Evolutionary conservation across 1,140 invertebrate genomes (phyloP).

Genomic region (Augochlora pura): DNA sequence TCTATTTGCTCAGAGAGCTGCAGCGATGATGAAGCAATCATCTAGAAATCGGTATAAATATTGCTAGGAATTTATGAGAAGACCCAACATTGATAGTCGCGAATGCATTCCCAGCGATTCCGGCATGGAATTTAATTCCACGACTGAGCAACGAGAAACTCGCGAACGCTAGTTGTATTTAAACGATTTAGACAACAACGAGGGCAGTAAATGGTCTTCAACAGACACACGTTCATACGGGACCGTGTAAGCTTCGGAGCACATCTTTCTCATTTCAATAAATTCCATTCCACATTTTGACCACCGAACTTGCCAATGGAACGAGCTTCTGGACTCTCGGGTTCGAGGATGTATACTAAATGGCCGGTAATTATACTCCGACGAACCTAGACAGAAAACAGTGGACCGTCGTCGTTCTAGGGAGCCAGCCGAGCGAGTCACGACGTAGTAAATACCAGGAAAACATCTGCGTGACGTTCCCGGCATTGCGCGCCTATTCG

Average conservation of each 20-base stretch:
- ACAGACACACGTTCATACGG: no score
- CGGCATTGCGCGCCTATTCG: background rate
- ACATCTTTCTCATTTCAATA: background rate
- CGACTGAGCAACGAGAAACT: background rate
- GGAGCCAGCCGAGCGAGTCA: background rate
- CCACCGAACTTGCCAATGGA: no score
- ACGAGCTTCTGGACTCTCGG: no score
- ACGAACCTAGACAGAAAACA: background rate
- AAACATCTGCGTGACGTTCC: background rate
- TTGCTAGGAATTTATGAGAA: no score
- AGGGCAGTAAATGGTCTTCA: background rate
- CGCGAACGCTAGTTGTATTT: background rate
- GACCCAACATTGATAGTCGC: no score
- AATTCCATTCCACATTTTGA: background rate
- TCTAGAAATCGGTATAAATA: no score
- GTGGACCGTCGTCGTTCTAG: background rate
- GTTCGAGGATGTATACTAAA: background rate
- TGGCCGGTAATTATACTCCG: background rate
- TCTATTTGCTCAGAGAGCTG: no score
- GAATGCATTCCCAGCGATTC: background rate
- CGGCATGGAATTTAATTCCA: background rate
- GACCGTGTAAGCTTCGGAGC: background rate
- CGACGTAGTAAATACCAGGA: background rate
- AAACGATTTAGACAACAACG: background rate
- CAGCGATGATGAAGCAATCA: no score